A percentile compares a stretch with the other conserved stretches of the same genome.
Conservation (phyloP, 1,140 invertebrate genomes). For the Aleiodes sp. region DNA sequence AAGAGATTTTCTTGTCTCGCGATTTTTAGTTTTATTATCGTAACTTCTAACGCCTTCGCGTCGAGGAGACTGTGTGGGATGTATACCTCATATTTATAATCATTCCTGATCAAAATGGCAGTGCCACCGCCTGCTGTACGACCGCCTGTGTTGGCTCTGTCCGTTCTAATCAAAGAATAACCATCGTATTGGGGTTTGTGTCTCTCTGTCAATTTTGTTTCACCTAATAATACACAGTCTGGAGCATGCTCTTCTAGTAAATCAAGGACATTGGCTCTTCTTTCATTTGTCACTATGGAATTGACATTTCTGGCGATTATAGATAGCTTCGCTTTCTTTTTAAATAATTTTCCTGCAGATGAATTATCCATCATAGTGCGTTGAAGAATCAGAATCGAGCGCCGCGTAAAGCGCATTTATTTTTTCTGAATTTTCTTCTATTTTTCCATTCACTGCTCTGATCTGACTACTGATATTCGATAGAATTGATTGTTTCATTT, state of each 20-base stretch:
- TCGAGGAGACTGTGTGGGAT: neutral
- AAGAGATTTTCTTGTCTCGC: conserved; percentile 28
- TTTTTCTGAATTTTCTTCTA: too few relatives aligned
- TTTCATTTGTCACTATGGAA: conserved; percentile 23
- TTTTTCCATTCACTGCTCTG: too few relatives aligned
- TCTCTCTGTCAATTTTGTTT: conserved; percentile 23
- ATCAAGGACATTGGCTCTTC: conserved; percentile 6
- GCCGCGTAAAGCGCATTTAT: too few relatives aligned
- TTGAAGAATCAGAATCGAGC: too few relatives aligned
- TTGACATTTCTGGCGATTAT: conserved; percentile 30
- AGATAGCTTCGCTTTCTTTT: conserved; percentile 2
- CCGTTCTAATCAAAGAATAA: conserved; percentile 21
- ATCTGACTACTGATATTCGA: too few relatives aligned
- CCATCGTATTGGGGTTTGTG: conserved; percentile 14
- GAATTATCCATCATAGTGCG: neutral
- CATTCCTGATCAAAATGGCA: conserved; percentile 24
- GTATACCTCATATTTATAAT: neutral
- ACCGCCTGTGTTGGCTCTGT: neutral
- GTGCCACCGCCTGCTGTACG: conserved; percentile 10
- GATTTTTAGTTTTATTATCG: conserved; percentile 26
- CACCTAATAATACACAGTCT: conserved; percentile 20
- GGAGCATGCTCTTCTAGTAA: conserved; percentile 13
- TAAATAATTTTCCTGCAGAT: neutral
- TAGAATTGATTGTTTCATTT: too few relatives aligned
- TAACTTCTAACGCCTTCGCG: neutral